A percentile compares a stretch with the other conserved stretches of the same genome.
Evolutionary conservation across 1,140 invertebrate genomes (phyloP).

Genomic region (Eumeta japonica): DNA sequence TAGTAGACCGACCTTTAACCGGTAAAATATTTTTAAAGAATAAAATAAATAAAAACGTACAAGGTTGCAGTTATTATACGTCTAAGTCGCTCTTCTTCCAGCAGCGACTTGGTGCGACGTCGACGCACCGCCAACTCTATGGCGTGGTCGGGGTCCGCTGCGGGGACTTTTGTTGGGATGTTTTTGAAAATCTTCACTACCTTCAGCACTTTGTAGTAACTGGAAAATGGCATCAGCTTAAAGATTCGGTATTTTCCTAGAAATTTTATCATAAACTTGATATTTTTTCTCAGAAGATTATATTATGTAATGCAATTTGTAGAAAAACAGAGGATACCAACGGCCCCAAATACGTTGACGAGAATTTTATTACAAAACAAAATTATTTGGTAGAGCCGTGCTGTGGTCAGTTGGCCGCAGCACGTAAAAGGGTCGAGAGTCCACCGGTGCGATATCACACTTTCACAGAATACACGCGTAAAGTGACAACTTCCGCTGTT

Average conservation of each 20-base stretch:
- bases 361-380: neutral
- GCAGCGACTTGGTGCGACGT: conserved; percentile 39
- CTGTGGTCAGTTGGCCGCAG: too few species aligned
- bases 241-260: neutral
- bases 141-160: conserved; percentile 28
- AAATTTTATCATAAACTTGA: neutral
- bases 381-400: neutral
- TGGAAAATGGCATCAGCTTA: conserved; percentile 9
- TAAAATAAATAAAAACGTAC: conserved; percentile 28
- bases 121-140: conserved; percentile 39
- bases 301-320: neutral
- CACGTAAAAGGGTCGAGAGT: too few species aligned
- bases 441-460: too few species aligned
- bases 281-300: neutral
- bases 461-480: too few species aligned
- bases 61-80: conserved; percentile 30
- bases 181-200: conserved; percentile 32
- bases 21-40: too few species aligned
- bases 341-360: neutral
- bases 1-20: too few species aligned
- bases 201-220: conserved; percentile 44
- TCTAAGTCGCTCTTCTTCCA: conserved; percentile 34
- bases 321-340: neutral
- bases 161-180: conserved; percentile 25
- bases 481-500: too few species aligned